Evolutionary conservation across 2,113 vertebrate genomes (phyloP).

Genomic region (Bubo bubo): DNA sequence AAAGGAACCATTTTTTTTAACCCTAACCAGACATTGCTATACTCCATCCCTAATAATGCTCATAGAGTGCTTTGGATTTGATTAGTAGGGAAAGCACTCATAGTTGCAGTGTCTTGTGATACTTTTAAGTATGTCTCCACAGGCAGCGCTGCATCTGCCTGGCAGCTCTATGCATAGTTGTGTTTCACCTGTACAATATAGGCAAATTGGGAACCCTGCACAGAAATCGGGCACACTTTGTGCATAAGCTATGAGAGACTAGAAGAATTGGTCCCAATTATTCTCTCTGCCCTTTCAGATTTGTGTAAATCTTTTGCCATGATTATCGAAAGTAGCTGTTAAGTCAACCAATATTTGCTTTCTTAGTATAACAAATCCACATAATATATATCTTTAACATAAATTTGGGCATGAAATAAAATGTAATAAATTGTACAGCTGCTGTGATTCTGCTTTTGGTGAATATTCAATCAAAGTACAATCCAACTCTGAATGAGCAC

Average conservation of each 20-base stretch:
- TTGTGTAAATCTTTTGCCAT: not conserved
- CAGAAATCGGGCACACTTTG: rapidly evolving
- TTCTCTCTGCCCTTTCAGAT: not conserved
- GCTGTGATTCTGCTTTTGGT: not conserved
- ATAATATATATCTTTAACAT: not conserved
- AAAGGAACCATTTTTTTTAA: not conserved
- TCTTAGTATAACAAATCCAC: not conserved
- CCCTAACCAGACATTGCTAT: not conserved
- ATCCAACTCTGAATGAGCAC: not conserved
- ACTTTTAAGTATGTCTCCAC: not conserved
- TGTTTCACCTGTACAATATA: not conserved
- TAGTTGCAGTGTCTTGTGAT: not conserved
- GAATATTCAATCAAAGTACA: not conserved
- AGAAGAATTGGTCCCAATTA: not conserved
- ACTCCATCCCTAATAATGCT: not conserved
- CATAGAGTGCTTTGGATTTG: not conserved
- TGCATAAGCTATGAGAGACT: not conserved
- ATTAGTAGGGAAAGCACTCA: not conserved
- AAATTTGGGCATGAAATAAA: not conserved
- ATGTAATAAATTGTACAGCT: not conserved
- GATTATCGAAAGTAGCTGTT: not conserved
- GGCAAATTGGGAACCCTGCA: not conserved
- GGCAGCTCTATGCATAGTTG: not conserved
- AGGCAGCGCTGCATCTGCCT: not conserved
- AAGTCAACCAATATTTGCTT: not conserved